These are phyloP conservation scores for Arizona elegans DNA, from an alignment of 2,113 vertebrate species.

Conservation along the genomic window DNA sequence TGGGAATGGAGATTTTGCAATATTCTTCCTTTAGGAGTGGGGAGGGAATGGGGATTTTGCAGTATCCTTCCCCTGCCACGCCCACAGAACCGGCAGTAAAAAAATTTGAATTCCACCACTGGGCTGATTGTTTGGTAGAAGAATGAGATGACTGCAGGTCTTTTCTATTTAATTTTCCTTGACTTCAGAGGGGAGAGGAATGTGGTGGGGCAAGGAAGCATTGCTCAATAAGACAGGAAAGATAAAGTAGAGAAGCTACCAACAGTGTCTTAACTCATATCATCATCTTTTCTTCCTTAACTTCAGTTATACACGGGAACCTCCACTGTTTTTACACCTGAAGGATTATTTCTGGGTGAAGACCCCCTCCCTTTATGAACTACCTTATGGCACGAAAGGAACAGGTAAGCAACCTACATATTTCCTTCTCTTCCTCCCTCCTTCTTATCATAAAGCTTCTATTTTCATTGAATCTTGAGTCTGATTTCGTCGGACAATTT, in stretches of 20 bases:
- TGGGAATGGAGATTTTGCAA: no score
- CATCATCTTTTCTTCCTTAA: slow-evolving; percentile 11
- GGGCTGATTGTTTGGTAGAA: not conserved
- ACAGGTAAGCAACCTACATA: slow-evolving; percentile 75
- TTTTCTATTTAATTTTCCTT: not conserved
- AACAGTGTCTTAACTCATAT: not conserved
- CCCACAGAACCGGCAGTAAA: no score
- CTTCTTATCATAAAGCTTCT: not conserved
- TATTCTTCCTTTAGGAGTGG: no score
- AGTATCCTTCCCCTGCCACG: no score
- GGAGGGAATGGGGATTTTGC: no score
- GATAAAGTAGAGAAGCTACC: not conserved
- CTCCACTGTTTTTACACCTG: slow-evolving; percentile 84
- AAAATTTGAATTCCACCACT: no score
- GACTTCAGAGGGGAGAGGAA: not conserved
- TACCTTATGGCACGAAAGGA: slow-evolving; percentile 89
- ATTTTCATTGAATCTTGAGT: not conserved
- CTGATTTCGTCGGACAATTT: not conserved
- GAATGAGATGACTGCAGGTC: no score
- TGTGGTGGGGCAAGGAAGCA: not conserved
- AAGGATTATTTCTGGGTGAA: slow-evolving; percentile 89
- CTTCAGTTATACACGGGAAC: slow-evolving; percentile 69
- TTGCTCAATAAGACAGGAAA: not conserved
- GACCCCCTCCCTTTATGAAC: slow-evolving; percentile 69
- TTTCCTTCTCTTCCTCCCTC: not conserved